Conservation (phyloP, 2,888 invertebrate species). For the Luperina nickerlii region DNA sequence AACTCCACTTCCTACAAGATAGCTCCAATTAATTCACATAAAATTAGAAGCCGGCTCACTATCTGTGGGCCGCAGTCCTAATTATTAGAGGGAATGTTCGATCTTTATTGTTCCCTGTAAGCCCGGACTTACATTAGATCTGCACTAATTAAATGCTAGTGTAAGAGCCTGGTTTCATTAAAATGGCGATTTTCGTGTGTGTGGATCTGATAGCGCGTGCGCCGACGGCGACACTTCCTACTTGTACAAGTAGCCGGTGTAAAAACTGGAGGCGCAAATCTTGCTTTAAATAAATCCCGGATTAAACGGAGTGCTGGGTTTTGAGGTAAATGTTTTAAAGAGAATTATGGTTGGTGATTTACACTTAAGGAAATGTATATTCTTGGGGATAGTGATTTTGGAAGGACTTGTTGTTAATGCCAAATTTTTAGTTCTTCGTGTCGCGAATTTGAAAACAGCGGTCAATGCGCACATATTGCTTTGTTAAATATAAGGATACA, state of each 20-base stretch:
- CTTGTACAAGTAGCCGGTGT: conserved; percentile 57
- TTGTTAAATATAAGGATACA: background rate
- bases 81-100: conserved; percentile 87
- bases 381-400: background rate
- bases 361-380: background rate
- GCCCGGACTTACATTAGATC: conserved; percentile 79
- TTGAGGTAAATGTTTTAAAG: conserved; percentile 54
- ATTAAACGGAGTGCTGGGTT: conserved; percentile 45
- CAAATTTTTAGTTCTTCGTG: background rate
- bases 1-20: conserved; percentile 80
- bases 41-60: conserved; percentile 81
- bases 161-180: conserved; percentile 80
- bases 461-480: background rate
- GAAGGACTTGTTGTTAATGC: background rate
- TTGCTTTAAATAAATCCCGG: conserved; percentile 64
- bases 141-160: conserved; percentile 86
- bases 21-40: conserved; percentile 84
- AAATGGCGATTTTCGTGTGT: conserved; percentile 87
- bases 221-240: conserved; percentile 70
- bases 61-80: conserved; percentile 83
- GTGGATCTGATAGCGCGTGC: conserved; percentile 83
- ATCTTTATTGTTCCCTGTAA: conserved; percentile 87
- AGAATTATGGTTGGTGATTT: conserved; percentile 31
- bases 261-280: conserved; percentile 65
- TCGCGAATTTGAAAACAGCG: background rate